Evolutionary conservation across 2,888 invertebrate genomes (phyloP).

Genomic region (Eristalis intricaria): DNA sequence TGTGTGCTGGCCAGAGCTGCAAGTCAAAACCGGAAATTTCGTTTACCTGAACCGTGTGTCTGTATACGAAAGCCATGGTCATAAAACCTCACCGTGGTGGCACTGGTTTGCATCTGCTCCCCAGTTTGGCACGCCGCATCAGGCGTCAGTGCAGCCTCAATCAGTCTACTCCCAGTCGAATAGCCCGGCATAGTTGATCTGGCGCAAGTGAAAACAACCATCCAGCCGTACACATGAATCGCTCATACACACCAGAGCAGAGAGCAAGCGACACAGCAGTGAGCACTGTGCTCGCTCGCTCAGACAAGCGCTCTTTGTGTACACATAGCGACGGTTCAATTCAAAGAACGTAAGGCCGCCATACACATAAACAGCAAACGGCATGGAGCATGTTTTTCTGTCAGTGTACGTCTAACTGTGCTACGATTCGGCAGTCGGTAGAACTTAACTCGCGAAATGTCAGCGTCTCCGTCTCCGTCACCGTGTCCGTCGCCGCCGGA

Average conservation of each 20-base stretch:
- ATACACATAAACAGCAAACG: not conserved
- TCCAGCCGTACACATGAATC: not conserved
- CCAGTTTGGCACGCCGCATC: not conserved
- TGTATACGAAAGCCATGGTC: constrained; percentile 5
- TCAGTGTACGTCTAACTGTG: constrained; percentile 32
- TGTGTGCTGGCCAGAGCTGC: not conserved
- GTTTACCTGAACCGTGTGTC: constrained; percentile 16
- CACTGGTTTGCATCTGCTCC: not conserved
- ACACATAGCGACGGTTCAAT: constrained; percentile 33
- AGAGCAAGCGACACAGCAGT: not conserved
- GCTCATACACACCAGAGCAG: not conserved
- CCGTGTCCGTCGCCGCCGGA: not conserved
- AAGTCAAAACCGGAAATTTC: constrained; percentile 15
- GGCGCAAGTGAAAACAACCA: not conserved
- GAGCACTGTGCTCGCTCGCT: not conserved
- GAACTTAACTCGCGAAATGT: constrained; percentile 1
- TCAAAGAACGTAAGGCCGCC: constrained; percentile 19
- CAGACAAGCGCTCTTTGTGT: constrained; percentile 7
- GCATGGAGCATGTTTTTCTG: constrained; percentile 8
- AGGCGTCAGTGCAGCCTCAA: not conserved
- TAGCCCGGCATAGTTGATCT: not conserved
- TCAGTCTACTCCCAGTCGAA: not conserved
- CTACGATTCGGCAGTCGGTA: constrained; percentile 20
- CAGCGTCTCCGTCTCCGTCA: not conserved
- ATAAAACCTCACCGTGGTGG: not conserved